Conservation (phyloP, 2,797 vertebrate genomes). For the Myotis daubentonii region DNA sequence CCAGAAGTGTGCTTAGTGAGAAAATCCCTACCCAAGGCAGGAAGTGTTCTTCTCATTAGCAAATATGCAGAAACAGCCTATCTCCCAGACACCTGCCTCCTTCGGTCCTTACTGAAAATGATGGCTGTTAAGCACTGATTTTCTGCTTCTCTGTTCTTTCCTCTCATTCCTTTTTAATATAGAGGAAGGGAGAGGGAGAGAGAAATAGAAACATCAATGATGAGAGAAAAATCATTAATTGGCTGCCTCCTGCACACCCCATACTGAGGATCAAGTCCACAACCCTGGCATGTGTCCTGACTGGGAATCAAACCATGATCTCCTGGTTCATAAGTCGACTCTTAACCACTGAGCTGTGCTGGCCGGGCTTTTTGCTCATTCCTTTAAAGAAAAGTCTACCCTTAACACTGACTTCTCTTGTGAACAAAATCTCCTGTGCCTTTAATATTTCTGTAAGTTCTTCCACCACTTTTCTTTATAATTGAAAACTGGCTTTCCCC, state of each 20-base stretch:
- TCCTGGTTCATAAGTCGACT: too few relatives aligned
- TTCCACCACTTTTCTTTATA: background rate
- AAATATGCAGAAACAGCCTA: background rate
- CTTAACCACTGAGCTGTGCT: too few relatives aligned
- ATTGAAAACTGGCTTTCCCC: background rate
- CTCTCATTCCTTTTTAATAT: background rate
- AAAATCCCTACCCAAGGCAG: background rate
- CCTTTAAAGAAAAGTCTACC: background rate
- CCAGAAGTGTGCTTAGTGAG: background rate
- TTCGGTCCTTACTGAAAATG: background rate
- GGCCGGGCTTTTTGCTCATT: background rate
- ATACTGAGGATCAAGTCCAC: too few relatives aligned
- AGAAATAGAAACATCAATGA: too few relatives aligned
- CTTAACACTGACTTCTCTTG: background rate
- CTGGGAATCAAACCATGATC: too few relatives aligned
- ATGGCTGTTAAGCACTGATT: fast-evolving
- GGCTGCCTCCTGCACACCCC: too few relatives aligned
- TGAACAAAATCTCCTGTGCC: background rate
- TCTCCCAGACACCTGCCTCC: background rate
- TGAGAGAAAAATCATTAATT: too few relatives aligned
- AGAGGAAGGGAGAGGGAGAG: too few relatives aligned
- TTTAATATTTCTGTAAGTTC: background rate
- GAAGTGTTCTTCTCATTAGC: background rate
- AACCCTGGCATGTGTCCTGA: too few relatives aligned
- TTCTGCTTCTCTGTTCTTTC: background rate